Base-by-base conservation (phyloP, 2,888 invertebrate genomes). In the Drosophila testacea region DNA sequence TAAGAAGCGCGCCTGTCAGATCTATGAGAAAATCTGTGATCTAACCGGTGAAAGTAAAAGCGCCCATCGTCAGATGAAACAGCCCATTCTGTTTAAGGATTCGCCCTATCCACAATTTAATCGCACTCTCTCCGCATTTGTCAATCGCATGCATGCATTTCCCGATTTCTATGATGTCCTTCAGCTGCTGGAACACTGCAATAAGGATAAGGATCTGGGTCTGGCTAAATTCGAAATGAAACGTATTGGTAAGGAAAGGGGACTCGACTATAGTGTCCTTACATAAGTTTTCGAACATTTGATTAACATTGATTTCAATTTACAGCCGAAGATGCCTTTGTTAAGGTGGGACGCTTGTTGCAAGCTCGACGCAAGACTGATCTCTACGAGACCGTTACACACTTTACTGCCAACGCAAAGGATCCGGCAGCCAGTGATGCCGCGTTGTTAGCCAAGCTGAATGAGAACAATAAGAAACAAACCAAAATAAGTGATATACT, bases 291-390 rank as follows among this genome's bases (percentile, higher is more conserved):
- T 1, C 22, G 22, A 22, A 1, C 2, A 28, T 34, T 44, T 22
- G 6, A 28, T 38, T 9, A 22, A 48, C 10, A n/a, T 22, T 22
- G n/a, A 6, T 32, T 22, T 32, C 10, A 7, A 6, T 72, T 79
- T 83, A 27, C 91, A 94, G 95, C 96, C 4, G 93, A 94, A 74
- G 94, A 95, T 83, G 93, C 95, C 22, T 96, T 96, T 81, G 92
- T 93, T 42, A 94, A 95, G 88, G 94, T 96, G 72, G 96, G 96
- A 0, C 94, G 93, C 73, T 93, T 94, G 81, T 90, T 96, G 42
- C 95, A 96, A 92, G 93, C 94, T 41, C 93, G 95, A 9, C 93
- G 96, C 48, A 94, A 94, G 83, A 94, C 94, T 76, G 95, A 95
- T 90, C 94, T 95, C 89, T 95, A 95, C 92, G 93, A 94, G 77